Evolutionary conservation across 2,888 invertebrate genomes (phyloP).

Genomic region (Lacanobia wlatinum): DNA sequence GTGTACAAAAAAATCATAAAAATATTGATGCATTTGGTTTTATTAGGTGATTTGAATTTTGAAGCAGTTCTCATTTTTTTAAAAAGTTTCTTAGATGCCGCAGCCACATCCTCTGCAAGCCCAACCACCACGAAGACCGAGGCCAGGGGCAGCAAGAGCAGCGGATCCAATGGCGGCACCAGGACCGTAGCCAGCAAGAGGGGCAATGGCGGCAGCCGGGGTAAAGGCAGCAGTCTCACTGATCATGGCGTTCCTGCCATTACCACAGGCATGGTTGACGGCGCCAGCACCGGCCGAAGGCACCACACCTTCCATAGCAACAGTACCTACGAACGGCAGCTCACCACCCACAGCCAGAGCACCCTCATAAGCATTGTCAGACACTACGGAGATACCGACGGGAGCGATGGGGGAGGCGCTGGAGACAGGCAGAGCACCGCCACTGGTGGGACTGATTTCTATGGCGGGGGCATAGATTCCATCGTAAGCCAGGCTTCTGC

Average conservation of each 20-base stretch:
- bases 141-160: conserved; percentile 1
- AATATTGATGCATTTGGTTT: too few relatives aligned
- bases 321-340: conserved; percentile 72
- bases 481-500: too few relatives aligned
- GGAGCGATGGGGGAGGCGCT: too few relatives aligned
- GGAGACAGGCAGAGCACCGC: too few relatives aligned
- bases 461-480: too few relatives aligned
- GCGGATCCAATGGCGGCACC: conserved; percentile 21
- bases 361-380: conserved; percentile 44
- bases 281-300: conserved; percentile 73
- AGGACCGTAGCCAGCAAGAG: conserved; percentile 12
- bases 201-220: background rate
- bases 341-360: conserved; percentile 68
- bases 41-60: too few relatives aligned
- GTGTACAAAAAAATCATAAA: too few relatives aligned
- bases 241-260: conserved; percentile 64
- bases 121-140: background rate
- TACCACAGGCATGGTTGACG: conserved; percentile 76
- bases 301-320: conserved; percentile 73
- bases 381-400: conserved; percentile 15
- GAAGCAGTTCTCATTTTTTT: too few relatives aligned
- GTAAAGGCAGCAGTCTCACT: conserved; percentile 42
- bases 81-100: background rate
- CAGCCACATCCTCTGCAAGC: conserved; percentile 32
- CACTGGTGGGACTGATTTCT: too few relatives aligned